Conservation (phyloP, 2,113 vertebrate genomes). For the Trinectes maculatus region DNA sequence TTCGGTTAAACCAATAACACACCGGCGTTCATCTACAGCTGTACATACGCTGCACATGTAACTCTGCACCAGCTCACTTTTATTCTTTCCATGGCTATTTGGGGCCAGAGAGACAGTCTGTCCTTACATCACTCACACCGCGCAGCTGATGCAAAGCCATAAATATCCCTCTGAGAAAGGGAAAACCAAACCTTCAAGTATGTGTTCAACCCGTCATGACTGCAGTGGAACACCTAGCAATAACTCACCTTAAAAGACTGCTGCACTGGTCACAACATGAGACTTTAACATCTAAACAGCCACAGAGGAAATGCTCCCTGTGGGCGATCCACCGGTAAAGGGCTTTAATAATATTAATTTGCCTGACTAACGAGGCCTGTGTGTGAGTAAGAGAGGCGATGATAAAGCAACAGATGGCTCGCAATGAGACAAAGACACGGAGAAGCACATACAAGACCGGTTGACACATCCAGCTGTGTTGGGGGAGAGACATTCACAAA, state of each 20-base stretch:
- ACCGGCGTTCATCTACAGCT: conserved; percentile 41
- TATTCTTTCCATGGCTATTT: conserved; percentile 78
- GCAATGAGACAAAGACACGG: conserved; percentile 22
- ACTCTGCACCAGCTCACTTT: conserved; percentile 70
- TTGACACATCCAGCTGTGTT: conserved; percentile 57
- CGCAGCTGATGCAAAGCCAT: conserved; percentile 79
- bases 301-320: conserved; percentile 40
- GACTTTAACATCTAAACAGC: conserved; percentile 39
- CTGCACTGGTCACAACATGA: conserved; percentile 37
- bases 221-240: conserved; percentile 55
- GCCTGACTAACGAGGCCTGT: conserved; percentile 32
- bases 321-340: conserved; percentile 44
- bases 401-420: conserved; percentile 59
- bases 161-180: conserved; percentile 80
- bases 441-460: conserved; percentile 20
- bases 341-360: conserved; percentile 74
- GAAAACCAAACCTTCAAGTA: conserved; percentile 70
- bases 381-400: background rate
- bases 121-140: conserved; percentile 75
- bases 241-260: conserved; percentile 66
- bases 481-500: conserved; percentile 23
- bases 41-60: conserved; percentile 39
- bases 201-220: conserved; percentile 29
- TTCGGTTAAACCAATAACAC: conserved; percentile 47
- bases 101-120: conserved; percentile 67